Evolutionary conservation across 2,797 vertebrate genomes (phyloP), one percentile per base, ranked within the genome.

Genomic region (Mastacembelus armatus): DNA sequence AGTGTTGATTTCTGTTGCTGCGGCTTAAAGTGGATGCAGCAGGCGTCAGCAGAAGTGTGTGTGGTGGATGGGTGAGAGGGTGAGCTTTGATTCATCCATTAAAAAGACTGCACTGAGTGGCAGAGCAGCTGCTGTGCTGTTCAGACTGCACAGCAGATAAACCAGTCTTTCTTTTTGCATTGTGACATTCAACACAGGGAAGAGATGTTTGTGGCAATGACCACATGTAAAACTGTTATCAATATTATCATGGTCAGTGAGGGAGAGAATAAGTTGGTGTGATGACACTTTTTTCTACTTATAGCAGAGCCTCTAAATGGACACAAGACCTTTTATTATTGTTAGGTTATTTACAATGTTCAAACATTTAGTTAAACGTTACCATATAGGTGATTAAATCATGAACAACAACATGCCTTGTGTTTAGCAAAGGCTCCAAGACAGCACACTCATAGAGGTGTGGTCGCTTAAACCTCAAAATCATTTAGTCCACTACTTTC

Each of bases 91-190:
- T 77, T 73, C 69, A 56, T 77, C 71, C 78, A 82, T 81, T 83
- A 78, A 68, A 86, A 64, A 59, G 54, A 36, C 58, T 52, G 75
- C 51, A 56, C 52, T 36, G 36, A 71, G 59, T 75, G 40, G 42
- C 43, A 51, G 26, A 80, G 65, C 84, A 90, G 84, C 50, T 89
- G 89, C 88, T 83, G 78, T 0, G 77, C 71, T 87, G 67, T 72
- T 81, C 60, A 73, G 77, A 84, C 45, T 48, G 65, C 65, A 71
- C 63, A 80, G 35, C 22, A 38, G 49, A 86, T 58, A 61, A 78
- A 83, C 80, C 83, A 65, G 62, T 80, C 30, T 21, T 26, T 16
- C 19, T 44, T 71, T 66, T 72, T 59, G 40, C 74, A 51, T 36
- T 61, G 69, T 75, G 66, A 63, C 43, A 60, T 59, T 72, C n/a